Evolutionary conservation across 2,113 vertebrate species (phyloP).

Genomic region (Syngnathus floridae): DNA sequence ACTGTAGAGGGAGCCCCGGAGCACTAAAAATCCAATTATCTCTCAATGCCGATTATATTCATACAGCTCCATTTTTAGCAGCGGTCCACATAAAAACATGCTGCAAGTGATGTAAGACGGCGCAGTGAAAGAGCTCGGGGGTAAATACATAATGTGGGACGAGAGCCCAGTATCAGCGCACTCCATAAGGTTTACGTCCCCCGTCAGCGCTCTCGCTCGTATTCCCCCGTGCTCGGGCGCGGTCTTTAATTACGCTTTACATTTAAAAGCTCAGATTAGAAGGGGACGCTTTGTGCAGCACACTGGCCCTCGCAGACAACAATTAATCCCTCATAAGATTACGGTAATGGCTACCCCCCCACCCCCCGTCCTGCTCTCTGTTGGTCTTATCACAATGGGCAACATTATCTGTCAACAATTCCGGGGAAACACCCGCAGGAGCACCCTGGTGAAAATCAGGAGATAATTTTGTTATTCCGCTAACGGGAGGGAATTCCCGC

Average conservation of each 20-base stretch:
- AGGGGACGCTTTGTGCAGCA: conserved; percentile 48
- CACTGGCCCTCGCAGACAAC: conserved; percentile 40
- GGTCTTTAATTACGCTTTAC: conserved; percentile 70
- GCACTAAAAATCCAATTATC: background rate
- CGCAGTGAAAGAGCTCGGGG: conserved; percentile 4
- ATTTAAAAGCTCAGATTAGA: conserved; percentile 68
- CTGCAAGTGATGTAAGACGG: conserved; percentile 14
- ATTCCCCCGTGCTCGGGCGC: conserved; percentile 20
- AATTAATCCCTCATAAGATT: conserved; percentile 72
- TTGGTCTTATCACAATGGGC: conserved; percentile 60
- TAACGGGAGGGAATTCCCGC: conserved; percentile 4
- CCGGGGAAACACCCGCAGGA: conserved; percentile 27
- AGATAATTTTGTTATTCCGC: conserved; percentile 61
- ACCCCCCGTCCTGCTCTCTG: conserved; percentile 34
- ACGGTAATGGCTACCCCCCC: conserved; percentile 65
- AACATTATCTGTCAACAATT: conserved; percentile 58
- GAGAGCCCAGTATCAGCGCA: conserved; percentile 17
- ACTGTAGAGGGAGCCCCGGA: background rate
- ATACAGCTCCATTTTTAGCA: background rate
- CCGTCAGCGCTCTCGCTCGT: conserved; percentile 25
- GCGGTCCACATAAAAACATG: conserved; percentile 11
- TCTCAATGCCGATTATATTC: background rate
- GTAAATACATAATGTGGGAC: conserved; percentile 15
- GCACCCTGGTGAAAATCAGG: conserved; percentile 20
- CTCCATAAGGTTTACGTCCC: conserved; percentile 20